phyloP scores from a whole-genome alignment of 2,797 vertebrate genomes.

The Rhyacichthys aspro region DNA sequence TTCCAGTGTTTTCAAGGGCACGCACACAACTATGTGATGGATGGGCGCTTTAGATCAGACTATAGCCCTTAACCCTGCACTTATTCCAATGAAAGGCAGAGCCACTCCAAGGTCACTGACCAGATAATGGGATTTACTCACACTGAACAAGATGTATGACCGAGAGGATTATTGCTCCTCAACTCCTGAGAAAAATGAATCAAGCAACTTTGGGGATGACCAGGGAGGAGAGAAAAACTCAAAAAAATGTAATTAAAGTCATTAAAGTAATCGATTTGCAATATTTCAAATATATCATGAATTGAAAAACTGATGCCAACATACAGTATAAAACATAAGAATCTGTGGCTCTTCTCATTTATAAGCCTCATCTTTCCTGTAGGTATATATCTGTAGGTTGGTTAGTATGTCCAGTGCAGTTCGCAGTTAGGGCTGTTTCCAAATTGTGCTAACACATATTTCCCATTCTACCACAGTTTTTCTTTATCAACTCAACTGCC shows the following conservation, averaged over 20 bases:
- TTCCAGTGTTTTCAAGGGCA: conserved; percentile 30
- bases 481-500: no score
- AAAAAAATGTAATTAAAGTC: no score
- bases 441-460: not conserved
- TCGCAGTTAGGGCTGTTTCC: no score
- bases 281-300: no score
- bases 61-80: conserved; percentile 47
- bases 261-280: no score
- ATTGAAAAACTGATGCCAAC: no score
- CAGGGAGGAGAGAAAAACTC: conserved; percentile 4
- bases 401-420: no score
- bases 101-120: conserved; percentile 62
- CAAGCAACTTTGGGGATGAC: conserved; percentile 6
- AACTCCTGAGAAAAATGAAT: conserved; percentile 30
- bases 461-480: conserved; percentile 8
- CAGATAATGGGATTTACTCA: conserved; percentile 58
- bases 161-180: conserved; percentile 31
- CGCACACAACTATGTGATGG: conserved; percentile 17
- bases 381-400: not conserved
- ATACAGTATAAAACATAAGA: not conserved
- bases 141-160: conserved; percentile 47
- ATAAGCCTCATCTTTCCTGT: not conserved
- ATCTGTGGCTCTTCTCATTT: not conserved
- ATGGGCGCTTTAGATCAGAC: conserved; percentile 37
- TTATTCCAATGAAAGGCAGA: conserved; percentile 45